phyloP scores from a whole-genome alignment of 2,113 vertebrate genomes.

The Sapayoa aenigma region DNA sequence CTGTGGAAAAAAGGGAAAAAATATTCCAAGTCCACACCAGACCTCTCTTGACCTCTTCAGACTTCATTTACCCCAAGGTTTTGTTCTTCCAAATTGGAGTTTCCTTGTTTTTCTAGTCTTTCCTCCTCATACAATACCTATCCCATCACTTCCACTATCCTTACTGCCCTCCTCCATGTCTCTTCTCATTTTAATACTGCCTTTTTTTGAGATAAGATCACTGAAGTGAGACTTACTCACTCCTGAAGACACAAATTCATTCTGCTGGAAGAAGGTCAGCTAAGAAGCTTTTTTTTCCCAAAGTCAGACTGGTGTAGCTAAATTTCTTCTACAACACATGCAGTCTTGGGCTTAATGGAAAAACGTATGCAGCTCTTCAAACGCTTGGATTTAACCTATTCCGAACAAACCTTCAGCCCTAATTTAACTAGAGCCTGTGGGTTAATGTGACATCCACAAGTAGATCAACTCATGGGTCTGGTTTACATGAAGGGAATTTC shows the following conservation, averaged over 20 bases:
- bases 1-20: neutral
- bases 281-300: neutral
- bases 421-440: neutral
- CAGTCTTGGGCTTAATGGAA: neutral
- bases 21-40: neutral
- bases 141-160: neutral
- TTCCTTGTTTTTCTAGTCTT: neutral
- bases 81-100: neutral
- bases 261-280: neutral
- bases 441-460: neutral
- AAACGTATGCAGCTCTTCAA: neutral
- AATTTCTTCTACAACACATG: neutral
- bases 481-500: conserved; percentile 5
- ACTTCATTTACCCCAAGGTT: neutral
- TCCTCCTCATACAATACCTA: neutral
- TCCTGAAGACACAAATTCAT: neutral
- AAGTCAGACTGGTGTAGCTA: neutral
- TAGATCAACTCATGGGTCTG: neutral
- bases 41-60: neutral
- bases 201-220: neutral
- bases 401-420: neutral
- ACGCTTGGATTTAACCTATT: neutral
- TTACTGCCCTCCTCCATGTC: neutral
- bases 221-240: neutral
- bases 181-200: neutral